Conservation (phyloP, 2,888 invertebrate species). For the Lasioglossum villosulum region DNA sequence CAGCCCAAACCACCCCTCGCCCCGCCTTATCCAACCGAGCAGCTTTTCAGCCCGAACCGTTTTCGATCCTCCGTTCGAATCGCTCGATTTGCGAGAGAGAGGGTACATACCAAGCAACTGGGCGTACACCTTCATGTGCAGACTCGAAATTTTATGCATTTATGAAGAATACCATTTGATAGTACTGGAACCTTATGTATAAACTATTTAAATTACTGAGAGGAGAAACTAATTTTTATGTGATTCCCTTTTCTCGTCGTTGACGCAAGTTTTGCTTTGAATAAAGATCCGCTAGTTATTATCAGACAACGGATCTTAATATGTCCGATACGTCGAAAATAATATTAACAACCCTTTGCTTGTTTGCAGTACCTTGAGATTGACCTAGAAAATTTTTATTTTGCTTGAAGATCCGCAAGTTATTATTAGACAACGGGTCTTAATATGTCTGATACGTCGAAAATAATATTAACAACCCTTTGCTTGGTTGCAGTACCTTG, state of each 20-base stretch:
- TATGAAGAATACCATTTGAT: no score
- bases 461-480: background rate
- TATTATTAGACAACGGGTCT: no score
- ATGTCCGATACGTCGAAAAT: no score
- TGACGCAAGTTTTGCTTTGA: no score
- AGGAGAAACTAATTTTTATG: no score
- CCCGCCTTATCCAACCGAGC: slow-evolving; percentile 46
- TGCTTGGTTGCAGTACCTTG: background rate
- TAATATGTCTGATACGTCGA: no score
- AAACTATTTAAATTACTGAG: no score
- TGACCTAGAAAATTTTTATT: background rate
- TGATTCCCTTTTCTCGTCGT: no score
- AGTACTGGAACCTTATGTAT: no score
- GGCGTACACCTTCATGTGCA: background rate
- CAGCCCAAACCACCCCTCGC: slow-evolving; percentile 43
- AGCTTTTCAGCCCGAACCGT: slow-evolving; percentile 32
- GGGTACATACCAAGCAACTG: background rate
- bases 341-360: background rate
- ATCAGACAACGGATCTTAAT: no score
- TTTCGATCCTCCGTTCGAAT: slow-evolving; percentile 42
- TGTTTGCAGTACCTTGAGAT: background rate
- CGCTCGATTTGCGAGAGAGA: slow-evolving; percentile 29
- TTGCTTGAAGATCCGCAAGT: no score
- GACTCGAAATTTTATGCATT: background rate
- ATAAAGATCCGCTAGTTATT: no score